Base-by-base conservation (phyloP, 2,797 vertebrate species). In the Molothrus ater region DNA sequence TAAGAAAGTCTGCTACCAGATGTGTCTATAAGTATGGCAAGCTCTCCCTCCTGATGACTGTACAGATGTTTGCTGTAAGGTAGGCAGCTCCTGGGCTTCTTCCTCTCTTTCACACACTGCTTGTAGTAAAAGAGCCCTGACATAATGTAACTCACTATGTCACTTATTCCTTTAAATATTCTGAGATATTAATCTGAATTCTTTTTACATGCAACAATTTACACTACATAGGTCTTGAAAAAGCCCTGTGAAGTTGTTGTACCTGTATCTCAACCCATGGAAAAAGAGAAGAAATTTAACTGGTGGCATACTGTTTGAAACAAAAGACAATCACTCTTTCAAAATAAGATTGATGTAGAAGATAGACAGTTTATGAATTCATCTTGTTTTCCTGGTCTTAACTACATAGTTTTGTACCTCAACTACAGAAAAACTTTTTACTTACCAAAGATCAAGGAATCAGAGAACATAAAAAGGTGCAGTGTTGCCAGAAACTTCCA, bases 1-100 rank as follows among this genome's bases (percentile, higher is more conserved):
- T 43, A 91, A 84, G 69, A 91, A 92, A 90, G 88, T 85, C 56
- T 82, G 17, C 76, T 82, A 51, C 48, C 78, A 90, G 68, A 71
- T 95, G 61, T 82, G 53, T 53, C 69, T 2, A 1, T 65, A 84
- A 73, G 28, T 53, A 71, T 29, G 53, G 68, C 31, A 95, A 60
- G 9, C 29, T 83, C 47, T 88, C 32, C 26, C 25, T 88, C 68
- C 68, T 80, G 64, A 61, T 76, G 56, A 34, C 22, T 80, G 29
- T 73, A 79, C 59, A 84, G 66, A 88, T 85, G 53, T 88, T 81
- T 86, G 28, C 57, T 71, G 7, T 1, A 13, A 88, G 53, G 42
- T 38, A 73, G 34, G n/a, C 29, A 90, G 22, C 51, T 88, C 21
- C 11, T 75, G 25, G n/a, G 32, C 51, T 89, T 42, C 31, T 80